These are phyloP conservation scores for Hydrolagus colliei DNA, from an alignment of 2,797 vertebrate species.

Conservation along the genomic window DNA sequence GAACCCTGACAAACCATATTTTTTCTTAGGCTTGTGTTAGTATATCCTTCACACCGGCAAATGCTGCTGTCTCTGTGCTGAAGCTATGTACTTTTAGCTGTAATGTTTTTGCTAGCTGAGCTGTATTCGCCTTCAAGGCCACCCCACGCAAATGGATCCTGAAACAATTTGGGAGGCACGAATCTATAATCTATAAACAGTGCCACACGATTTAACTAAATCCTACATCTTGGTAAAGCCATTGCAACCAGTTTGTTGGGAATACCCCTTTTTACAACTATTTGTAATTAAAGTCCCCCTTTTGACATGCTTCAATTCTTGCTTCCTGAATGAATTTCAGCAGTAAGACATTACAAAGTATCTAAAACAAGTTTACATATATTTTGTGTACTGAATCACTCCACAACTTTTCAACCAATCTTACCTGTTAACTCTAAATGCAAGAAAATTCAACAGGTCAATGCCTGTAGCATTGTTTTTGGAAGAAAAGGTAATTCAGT, in stretches of 20 bases:
- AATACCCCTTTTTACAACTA: constrained; percentile 16
- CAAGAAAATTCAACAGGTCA: background rate
- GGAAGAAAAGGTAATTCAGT: background rate
- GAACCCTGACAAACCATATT: constrained; percentile 50
- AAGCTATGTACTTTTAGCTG: constrained; percentile 54
- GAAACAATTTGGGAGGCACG: constrained; percentile 70
- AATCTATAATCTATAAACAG: constrained; percentile 58
- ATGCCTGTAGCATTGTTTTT: background rate
- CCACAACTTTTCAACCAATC: background rate
- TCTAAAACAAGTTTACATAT: background rate
- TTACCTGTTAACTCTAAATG: background rate
- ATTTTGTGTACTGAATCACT: background rate
- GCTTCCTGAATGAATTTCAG: constrained; percentile 8
- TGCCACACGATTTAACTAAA: constrained; percentile 51
- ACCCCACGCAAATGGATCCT: constrained; percentile 76
- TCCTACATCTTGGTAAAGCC: constrained; percentile 9
- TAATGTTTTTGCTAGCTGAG: constrained; percentile 53
- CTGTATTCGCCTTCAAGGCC: constrained; percentile 65
- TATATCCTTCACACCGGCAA: constrained; percentile 50
- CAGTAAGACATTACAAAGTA: background rate
- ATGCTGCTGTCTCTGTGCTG: constrained; percentile 53
- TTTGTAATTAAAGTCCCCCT: background rate
- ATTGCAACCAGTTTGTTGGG: constrained; percentile 2
- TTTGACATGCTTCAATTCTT: background rate
- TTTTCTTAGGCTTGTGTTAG: constrained; percentile 55